Percentiles rank a stretch among this genome's conserved stretches.
Conservation (phyloP, 2,888 invertebrate species). For the Meteorus colon region DNA sequence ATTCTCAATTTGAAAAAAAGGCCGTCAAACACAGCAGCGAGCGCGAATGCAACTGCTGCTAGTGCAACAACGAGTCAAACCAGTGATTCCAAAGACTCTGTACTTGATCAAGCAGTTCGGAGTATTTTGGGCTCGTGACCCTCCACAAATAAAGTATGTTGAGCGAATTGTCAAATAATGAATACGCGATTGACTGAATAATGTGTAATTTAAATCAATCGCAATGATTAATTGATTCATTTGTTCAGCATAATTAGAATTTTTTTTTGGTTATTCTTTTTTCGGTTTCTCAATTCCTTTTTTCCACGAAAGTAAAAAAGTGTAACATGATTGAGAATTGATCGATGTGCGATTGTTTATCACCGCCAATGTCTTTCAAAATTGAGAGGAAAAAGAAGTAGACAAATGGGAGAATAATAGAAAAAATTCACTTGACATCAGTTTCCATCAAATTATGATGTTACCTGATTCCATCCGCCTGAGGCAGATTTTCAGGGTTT, state of each 20-base stretch:
- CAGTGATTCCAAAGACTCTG: conserved; percentile 67
- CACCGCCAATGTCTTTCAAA: conserved; percentile 29
- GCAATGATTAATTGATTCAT: conserved; percentile 27
- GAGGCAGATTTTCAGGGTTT: conserved; percentile 15
- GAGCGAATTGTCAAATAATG: conserved; percentile 50
- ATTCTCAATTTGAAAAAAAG: conserved; percentile 81
- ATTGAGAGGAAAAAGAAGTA: background rate
- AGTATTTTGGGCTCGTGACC: conserved; percentile 73
- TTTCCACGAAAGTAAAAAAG: background rate
- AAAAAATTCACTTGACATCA: background rate
- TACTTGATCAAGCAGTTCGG: conserved; percentile 71
- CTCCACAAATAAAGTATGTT: conserved; percentile 71
- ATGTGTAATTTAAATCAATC: background rate
- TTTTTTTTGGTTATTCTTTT: conserved; percentile 10
- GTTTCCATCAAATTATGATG: background rate
- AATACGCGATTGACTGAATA: conserved; percentile 10
- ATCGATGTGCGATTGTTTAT: conserved; percentile 16
- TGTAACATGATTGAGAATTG: background rate
- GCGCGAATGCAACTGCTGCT: conserved; percentile 40
- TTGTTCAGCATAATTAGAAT: conserved; percentile 1
- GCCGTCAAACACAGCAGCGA: conserved; percentile 59
- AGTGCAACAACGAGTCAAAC: conserved; percentile 56
- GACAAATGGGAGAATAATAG: background rate
- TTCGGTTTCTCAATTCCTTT: conserved; percentile 11
- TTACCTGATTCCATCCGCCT: background rate